Conservation (phyloP, 2,888 invertebrate genomes). For the Drosophila nr. perissopoda region DNA sequence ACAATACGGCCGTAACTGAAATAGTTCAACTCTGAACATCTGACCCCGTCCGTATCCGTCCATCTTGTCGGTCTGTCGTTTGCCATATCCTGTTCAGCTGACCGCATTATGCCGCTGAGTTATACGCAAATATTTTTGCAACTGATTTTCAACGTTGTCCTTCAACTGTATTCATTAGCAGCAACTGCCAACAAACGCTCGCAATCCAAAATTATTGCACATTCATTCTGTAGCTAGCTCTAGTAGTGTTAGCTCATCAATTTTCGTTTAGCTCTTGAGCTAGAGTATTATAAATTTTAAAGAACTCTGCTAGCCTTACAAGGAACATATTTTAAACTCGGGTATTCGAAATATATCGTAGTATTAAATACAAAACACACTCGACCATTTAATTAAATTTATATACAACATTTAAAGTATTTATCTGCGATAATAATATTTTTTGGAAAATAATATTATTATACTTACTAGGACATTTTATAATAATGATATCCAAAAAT, state of each 20-base stretch:
- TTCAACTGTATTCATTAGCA: constrained; percentile 35
- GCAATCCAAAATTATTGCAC: not conserved
- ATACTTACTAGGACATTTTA: not conserved
- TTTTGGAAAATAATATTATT: not conserved
- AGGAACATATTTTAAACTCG: not conserved
- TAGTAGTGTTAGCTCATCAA: too few relatives aligned
- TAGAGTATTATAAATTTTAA: not conserved
- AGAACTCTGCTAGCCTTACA: not conserved
- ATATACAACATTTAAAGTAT: too few relatives aligned
- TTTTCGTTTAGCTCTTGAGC: not conserved
- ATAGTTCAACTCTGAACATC: constrained; percentile 9
- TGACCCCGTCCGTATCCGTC: constrained; percentile 2
- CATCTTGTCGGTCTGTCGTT: constrained; percentile 19
- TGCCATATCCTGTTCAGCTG: constrained; percentile 47
- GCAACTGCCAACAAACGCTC: not conserved
- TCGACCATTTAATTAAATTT: not conserved
- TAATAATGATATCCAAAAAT: not conserved
- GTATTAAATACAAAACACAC: not conserved
- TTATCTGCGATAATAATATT: too few relatives aligned
- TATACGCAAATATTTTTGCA: constrained; percentile 41
- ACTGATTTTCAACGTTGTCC: constrained; percentile 38
- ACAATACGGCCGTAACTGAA: constrained; percentile 44
- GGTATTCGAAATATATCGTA: not conserved
- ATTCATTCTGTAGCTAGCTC: constrained; percentile 1
- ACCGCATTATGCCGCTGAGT: constrained; percentile 43